Evolutionary conservation across 2,888 invertebrate species (phyloP), one percentile per base, ranked within the genome.

Genomic region (Polia nebulosa): DNA sequence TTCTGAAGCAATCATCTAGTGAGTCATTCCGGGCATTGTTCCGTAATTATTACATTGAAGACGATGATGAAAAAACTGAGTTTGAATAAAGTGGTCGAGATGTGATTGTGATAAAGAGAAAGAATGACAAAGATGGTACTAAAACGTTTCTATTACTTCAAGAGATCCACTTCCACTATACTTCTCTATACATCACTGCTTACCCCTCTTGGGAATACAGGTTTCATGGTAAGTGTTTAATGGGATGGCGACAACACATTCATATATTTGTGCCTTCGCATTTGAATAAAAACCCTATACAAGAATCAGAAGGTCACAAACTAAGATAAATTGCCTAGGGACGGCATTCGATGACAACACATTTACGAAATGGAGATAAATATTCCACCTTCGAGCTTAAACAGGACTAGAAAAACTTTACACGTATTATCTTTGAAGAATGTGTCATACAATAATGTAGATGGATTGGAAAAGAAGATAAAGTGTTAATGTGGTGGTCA

Each of bases 351-450:
- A 44, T 39, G 60, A 67, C 67, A 72, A 34, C 32, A 52, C 44
- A 60, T 25, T 25, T 29, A 15, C 34, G n/a, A 52, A 52, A 73
- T 73, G 56, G 67, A 73, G 72, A 73, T 67, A 60, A 60, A 73
- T 72, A 57, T 67, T 47, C 53, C 17, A n/a, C 34, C 36, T 41
- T 13, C n/a, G 25, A 39, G 27, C 20, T 58, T 57, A 70, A 45
- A 39, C 5, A 29, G 11, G 41, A 53, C 22, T 27, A 34, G 47
- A 56, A 59, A 65, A 55, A 44, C 47, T 55, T 58, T 15, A 22
- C 58, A 29, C 22, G 52, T 58, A 29, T 69, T 52, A 2, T 7
- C 8, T 41, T 41, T n/a, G 39, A n/a, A n/a, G n/a, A 13, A 22
- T 63, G 4, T 56, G 17, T 11, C 36, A 36, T 56, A 32, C 11